Base-by-base conservation (phyloP, 2,113 vertebrate species). In the Megaptera novaeangliae region DNA sequence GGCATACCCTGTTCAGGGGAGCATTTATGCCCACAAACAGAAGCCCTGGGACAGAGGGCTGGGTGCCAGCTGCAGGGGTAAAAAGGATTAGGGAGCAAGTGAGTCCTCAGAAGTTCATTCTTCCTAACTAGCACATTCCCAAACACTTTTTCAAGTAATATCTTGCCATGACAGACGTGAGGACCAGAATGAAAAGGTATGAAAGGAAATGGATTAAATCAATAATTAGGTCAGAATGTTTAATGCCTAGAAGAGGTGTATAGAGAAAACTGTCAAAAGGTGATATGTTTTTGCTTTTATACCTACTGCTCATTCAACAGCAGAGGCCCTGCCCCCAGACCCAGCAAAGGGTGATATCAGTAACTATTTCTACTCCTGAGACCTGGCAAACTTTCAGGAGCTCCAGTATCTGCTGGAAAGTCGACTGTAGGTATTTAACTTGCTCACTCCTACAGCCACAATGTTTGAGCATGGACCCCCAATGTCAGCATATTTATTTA, bases 181-280 rank as follows among this genome's bases (percentile, higher is more conserved):
- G 20, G 49, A 72, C n/a, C n/a, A 34, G 15, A 93, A 59, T 66
- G 34, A 74, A 86, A 81, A 85, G 63, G 17, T 12, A 39, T 23
- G 29, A 91, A 97, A 96, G 52, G 55, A 88, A 72, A 11, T 15
- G 88, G 39, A 71, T 61, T 29, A 66, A 82, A 77, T 31, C 39
- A 55, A 80, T 27, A 94, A n/a, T 86, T 36, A 57, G 44, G 39
- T 94, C 92, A 95, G 55, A 41, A 69, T 31, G 52, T n/a, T 97
- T 81, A 81, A 39, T 39, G 46, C 25, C 68, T 69, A 55, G 15
- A 92, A 82, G 59, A 82, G 55, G 72, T 34, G 7, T 39, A 1
- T 36, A 59, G 25, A 94, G 21, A 87, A 64, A 27, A 83, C 10
- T 36, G 15, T 21, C n/a, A 46, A 74, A 92, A 63, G 36, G 55